These are phyloP conservation scores for Pterois miles DNA, from an alignment of 2,797 vertebrate species.

Conservation along the genomic window DNA sequence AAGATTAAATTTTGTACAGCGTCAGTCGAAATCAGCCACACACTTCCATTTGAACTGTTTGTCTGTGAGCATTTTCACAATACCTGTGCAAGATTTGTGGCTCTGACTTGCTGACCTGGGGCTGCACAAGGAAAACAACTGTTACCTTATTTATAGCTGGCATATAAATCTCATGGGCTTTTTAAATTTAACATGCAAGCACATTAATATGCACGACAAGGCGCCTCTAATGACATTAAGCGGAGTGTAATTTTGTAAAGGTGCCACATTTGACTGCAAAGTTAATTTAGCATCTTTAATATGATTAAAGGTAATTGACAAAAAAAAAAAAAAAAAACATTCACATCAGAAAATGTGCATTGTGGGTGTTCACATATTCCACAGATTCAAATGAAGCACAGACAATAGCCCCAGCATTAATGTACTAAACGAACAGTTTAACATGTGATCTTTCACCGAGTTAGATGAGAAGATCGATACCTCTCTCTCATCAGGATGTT, in stretches of 20 bases:
- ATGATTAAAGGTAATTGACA: background rate
- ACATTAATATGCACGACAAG: background rate
- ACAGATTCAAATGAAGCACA: too few species aligned
- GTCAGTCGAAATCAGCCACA: background rate
- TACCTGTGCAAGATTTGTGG: background rate
- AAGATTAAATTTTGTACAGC: too few species aligned
- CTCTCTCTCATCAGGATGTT: background rate
- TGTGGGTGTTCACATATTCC: too few species aligned
- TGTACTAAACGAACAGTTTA: too few species aligned
- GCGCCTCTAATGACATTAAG: too few species aligned
- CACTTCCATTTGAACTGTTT: background rate
- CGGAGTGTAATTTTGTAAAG: background rate
- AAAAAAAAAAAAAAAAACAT: too few species aligned
- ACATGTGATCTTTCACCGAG: background rate
- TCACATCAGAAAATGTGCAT: too few species aligned
- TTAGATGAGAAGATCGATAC: background rate
- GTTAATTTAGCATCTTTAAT: background rate
- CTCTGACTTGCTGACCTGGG: background rate
- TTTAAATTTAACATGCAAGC: background rate
- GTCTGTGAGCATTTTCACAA: background rate
- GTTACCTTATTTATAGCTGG: background rate
- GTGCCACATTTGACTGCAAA: background rate
- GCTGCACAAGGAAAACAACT: background rate
- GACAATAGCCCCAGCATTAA: too few species aligned
- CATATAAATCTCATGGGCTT: background rate